Conservation (phyloP, 2,888 invertebrate genomes). For the Andrena flavipes region DNA sequence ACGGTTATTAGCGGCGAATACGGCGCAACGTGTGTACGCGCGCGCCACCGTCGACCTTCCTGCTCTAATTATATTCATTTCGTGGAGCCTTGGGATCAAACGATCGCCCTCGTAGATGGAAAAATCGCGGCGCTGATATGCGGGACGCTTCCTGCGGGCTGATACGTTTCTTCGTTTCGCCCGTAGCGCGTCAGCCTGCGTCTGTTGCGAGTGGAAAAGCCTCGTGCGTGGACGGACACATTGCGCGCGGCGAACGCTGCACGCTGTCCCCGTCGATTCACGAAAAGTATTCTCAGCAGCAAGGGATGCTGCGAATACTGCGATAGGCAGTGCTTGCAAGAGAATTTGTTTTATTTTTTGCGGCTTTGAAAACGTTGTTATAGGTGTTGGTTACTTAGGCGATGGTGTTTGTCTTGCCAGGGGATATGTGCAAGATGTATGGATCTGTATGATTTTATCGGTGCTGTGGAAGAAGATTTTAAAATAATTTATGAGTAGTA, state of each 20-base stretch:
- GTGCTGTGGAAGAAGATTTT: no score
- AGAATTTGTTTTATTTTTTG: not conserved
- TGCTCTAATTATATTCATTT: conserved; percentile 61
- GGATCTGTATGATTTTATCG: not conserved
- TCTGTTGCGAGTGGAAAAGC: conserved; percentile 32
- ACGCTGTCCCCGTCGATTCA: not conserved
- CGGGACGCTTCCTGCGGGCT: conserved; percentile 1
- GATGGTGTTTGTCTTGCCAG: not conserved
- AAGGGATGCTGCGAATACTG: not conserved
- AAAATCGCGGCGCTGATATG: conserved; percentile 17
- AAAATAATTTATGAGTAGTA: no score
- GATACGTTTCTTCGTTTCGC: conserved; percentile 4
- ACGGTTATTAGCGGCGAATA: conserved; percentile 61
- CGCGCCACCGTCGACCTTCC: conserved; percentile 43
- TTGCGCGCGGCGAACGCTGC: not conserved
- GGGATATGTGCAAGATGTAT: no score
- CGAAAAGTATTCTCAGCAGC: not conserved
- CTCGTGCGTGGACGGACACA: not conserved
- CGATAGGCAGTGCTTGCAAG: not conserved
- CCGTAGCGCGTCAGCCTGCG: not conserved
- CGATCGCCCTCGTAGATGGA: conserved; percentile 27
- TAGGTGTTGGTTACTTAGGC: not conserved
- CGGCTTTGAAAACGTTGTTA: not conserved
- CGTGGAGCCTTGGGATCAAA: conserved; percentile 34
- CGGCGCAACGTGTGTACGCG: conserved; percentile 1